A percentile compares a stretch with the other conserved stretches of the same genome.
These are phyloP conservation scores for Coracias cyanogaster DNA, from an alignment of 2,797 vertebrate species.

Conservation along the genomic window DNA sequence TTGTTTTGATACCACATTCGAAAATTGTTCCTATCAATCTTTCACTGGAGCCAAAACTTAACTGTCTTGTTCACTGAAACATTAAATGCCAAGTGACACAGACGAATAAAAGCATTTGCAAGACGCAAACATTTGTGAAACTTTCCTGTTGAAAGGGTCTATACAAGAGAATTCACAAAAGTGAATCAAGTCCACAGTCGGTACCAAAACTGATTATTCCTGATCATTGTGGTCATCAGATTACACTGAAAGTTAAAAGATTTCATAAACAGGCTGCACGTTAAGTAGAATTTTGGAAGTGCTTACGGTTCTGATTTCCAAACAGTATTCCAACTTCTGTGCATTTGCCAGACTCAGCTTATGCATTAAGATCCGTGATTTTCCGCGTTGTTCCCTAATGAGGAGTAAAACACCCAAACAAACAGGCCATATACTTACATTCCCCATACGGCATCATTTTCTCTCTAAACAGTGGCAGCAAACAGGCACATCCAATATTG, in stretches of 20 bases:
- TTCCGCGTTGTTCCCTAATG: neutral
- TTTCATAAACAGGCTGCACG: neutral
- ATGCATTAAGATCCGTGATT: neutral
- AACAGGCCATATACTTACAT: constrained; percentile 46
- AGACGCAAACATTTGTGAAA: constrained; percentile 40
- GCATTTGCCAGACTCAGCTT: neutral
- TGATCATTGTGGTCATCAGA: neutral
- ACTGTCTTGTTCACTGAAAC: constrained; percentile 77
- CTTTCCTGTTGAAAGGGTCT: neutral
- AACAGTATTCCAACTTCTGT: neutral
- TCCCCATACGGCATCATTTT: constrained; percentile 67
- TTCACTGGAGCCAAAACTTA: constrained; percentile 70
- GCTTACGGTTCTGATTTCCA: constrained; percentile 7
- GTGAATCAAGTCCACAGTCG: neutral
- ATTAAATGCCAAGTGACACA: constrained; percentile 74
- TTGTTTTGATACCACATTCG: constrained; percentile 78
- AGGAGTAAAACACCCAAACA: neutral
- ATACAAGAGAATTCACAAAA: neutral
- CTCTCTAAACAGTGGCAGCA: constrained; percentile 64
- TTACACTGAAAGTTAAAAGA: neutral
- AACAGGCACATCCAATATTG: constrained; percentile 62
- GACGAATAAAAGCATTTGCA: constrained; percentile 69
- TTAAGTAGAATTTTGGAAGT: neutral
- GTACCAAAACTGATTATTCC: neutral
- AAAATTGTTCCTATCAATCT: constrained; percentile 82